phyloP scores from a whole-genome alignment of 2,888 invertebrate genomes.

The Shargacucullia verbasci region DNA sequence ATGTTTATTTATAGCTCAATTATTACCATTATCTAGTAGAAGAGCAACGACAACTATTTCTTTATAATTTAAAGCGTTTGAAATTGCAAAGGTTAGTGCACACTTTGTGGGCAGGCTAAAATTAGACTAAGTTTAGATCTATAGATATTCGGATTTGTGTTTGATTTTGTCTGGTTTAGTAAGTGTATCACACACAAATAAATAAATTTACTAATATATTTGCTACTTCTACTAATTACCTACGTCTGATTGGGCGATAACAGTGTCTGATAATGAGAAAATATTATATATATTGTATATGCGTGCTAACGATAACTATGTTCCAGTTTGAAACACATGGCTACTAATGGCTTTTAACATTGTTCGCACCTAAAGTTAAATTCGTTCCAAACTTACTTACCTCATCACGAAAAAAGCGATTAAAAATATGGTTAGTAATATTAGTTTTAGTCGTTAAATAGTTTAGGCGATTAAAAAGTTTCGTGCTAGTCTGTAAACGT shows the following conservation, averaged over 20 bases:
- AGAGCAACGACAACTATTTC: slow-evolving; percentile 41
- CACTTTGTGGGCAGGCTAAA: background rate
- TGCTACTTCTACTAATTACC: too few relatives aligned
- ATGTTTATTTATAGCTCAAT: slow-evolving; percentile 57
- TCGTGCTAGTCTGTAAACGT: slow-evolving; percentile 16
- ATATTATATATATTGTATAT: too few relatives aligned
- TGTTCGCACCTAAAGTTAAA: slow-evolving; percentile 8
- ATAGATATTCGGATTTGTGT: background rate
- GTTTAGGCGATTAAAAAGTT: slow-evolving; percentile 48
- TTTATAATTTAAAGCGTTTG: slow-evolving; percentile 47
- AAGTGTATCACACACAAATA: too few relatives aligned
- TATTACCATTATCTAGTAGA: slow-evolving; percentile 46
- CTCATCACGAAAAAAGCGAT: slow-evolving; percentile 22
- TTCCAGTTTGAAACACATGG: slow-evolving; percentile 5
- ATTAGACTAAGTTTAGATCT: background rate
- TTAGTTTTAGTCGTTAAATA: slow-evolving; percentile 46
- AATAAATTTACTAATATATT: too few relatives aligned
- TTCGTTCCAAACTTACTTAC: slow-evolving; percentile 22
- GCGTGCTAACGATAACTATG: background rate
- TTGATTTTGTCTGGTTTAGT: too few relatives aligned
- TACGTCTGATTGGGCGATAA: too few relatives aligned
- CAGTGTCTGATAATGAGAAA: too few relatives aligned
- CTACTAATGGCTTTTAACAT: slow-evolving; percentile 9
- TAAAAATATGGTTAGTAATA: slow-evolving; percentile 35
- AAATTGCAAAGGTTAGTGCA: slow-evolving; percentile 30